Conservation (phyloP, 2,888 invertebrate species). For the Parnassius smintheus region DNA sequence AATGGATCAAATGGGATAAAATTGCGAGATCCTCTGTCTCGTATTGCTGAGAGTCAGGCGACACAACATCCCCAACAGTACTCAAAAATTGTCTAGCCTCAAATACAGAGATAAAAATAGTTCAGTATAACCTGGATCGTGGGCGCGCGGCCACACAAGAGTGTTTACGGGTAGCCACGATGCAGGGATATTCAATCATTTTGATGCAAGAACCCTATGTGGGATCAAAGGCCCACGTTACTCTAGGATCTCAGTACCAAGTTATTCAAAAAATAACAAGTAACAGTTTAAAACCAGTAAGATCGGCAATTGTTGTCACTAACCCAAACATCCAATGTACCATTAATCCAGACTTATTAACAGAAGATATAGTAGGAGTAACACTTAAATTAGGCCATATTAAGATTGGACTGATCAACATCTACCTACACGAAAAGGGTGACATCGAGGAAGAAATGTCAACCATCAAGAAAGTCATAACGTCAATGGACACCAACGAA, state of each 20-base stretch:
- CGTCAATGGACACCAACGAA: too few relatives aligned
- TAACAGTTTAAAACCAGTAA: not conserved
- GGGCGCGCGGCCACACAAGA: not conserved
- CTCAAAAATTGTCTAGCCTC: too few relatives aligned
- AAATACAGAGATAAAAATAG: too few relatives aligned
- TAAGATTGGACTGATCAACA: too few relatives aligned
- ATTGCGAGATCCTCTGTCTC: not conserved
- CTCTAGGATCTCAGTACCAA: not conserved
- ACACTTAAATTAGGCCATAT: too few relatives aligned
- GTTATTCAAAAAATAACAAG: not conserved
- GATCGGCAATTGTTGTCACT: too few relatives aligned
- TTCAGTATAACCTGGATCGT: not conserved
- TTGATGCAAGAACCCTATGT: not conserved
- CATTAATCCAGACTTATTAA: not conserved
- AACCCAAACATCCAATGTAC: too few relatives aligned
- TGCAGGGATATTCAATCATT: not conserved
- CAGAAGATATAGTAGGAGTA: too few relatives aligned
- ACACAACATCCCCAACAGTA: too few relatives aligned
- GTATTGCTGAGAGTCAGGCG: not conserved
- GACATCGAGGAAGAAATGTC: too few relatives aligned
- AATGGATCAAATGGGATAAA: not conserved
- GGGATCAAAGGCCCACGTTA: not conserved
- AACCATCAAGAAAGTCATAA: too few relatives aligned
- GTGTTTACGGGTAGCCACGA: not conserved
- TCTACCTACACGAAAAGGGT: too few relatives aligned